Evolutionary conservation across 2,888 invertebrate species (phyloP).

Genomic region (Archaeoteleia sp.): DNA sequence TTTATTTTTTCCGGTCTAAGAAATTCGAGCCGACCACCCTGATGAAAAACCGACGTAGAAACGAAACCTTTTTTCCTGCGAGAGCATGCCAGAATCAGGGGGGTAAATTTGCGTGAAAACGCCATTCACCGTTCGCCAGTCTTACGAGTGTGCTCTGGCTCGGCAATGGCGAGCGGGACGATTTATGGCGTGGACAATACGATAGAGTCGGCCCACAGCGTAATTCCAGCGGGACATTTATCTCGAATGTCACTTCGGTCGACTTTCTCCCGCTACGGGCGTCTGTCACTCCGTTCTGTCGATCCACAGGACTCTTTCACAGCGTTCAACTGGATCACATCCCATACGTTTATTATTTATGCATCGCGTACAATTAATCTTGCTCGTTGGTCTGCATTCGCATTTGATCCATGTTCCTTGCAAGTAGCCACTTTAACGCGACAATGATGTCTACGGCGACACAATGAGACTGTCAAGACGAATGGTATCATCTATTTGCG

Average conservation of each 20-base stretch:
- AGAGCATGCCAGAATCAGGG: constrained; percentile 14
- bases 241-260: constrained; percentile 65
- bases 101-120: constrained; percentile 30
- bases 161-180: background rate
- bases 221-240: constrained; percentile 64
- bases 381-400: constrained; percentile 8
- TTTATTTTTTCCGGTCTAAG: too few species aligned
- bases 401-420: constrained; percentile 8
- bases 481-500: constrained; percentile 11
- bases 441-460: constrained; percentile 19
- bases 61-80: constrained; percentile 6
- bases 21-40: too few species aligned
- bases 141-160: background rate
- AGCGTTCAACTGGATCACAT: background rate
- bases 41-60: constrained; percentile 7
- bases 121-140: constrained; percentile 10
- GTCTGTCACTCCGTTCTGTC: constrained; percentile 57
- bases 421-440: constrained; percentile 9
- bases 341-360: constrained; percentile 13
- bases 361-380: constrained; percentile 29
- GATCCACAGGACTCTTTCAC: constrained; percentile 14
- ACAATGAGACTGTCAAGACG: constrained; percentile 9
- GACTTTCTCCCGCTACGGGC: constrained; percentile 63
- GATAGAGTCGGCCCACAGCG: constrained; percentile 35
- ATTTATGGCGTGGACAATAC: constrained; percentile 27